These are phyloP conservation scores for Nymphalis c-album DNA, from an alignment of 2,888 invertebrate species.

Conservation along the genomic window DNA sequence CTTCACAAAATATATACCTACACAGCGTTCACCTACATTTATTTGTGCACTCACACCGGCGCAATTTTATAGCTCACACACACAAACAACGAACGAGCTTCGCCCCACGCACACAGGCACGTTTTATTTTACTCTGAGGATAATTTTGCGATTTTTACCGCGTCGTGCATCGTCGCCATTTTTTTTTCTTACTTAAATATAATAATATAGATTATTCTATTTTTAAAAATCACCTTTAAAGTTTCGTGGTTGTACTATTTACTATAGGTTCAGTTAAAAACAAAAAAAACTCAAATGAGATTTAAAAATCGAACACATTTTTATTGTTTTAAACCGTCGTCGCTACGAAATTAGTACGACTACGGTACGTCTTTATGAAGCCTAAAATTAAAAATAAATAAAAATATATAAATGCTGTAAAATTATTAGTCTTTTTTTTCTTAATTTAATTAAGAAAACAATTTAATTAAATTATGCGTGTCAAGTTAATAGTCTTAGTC, in stretches of 20 bases:
- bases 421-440: neutral
- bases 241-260: too few relatives aligned
- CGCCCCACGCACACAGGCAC: constrained; percentile 47
- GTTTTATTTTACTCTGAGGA: constrained; percentile 60
- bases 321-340: too few relatives aligned
- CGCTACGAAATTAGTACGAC: too few relatives aligned
- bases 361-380: too few relatives aligned
- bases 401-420: neutral
- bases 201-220: constrained; percentile 10
- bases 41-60: constrained; percentile 73
- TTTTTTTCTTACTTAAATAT: constrained; percentile 24
- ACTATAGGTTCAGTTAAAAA: too few relatives aligned
- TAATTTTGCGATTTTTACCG: constrained; percentile 62
- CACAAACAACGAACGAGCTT: constrained; percentile 45
- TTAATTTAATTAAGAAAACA: neutral
- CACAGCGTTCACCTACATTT: constrained; percentile 77
- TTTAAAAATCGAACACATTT: too few relatives aligned
- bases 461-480: too few relatives aligned
- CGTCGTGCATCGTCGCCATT: constrained; percentile 31
- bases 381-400: too few relatives aligned
- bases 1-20: constrained; percentile 66
- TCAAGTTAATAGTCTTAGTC: too few relatives aligned
- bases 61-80: constrained; percentile 66
- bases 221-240: neutral
- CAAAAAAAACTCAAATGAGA: too few relatives aligned